phyloP scores from a whole-genome alignment of 2,113 vertebrate species.

The Hippocampus comes region DNA sequence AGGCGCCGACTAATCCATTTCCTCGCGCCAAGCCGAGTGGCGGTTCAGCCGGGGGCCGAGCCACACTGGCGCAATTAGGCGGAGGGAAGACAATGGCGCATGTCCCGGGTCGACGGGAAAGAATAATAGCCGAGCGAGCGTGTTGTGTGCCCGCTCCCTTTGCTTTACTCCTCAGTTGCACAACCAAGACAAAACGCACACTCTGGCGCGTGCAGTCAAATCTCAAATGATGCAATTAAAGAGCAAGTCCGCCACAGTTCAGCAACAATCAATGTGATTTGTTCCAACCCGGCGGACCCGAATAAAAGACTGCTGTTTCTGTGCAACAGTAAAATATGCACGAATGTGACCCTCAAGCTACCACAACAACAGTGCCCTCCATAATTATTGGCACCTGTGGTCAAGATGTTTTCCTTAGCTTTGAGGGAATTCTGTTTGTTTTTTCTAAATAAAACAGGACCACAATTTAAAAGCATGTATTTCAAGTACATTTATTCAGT shows the following conservation, averaged over 20 bases:
- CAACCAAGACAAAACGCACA: conserved; percentile 11
- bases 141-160: background rate
- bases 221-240: conserved; percentile 15
- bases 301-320: background rate
- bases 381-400: no score
- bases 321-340: background rate
- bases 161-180: conserved; percentile 16
- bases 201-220: background rate
- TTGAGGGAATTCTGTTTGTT: no score
- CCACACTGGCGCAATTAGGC: conserved; percentile 33
- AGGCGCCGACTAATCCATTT: conserved; percentile 62
- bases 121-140: conserved; percentile 26
- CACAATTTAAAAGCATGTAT: no score
- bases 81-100: conserved; percentile 43
- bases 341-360: background rate
- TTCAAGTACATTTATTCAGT: no score
- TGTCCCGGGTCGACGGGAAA: conserved; percentile 26
- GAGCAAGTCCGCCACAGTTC: conserved; percentile 1
- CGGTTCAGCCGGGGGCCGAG: conserved; percentile 38
- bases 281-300: background rate
- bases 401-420: no score
- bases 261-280: conserved; percentile 4
- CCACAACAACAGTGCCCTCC: background rate
- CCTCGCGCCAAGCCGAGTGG: conserved; percentile 37
- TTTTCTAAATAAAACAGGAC: no score